These are phyloP conservation scores for Ciconia stormi DNA, from an alignment of 2,113 vertebrate species.

Conservation along the genomic window DNA sequence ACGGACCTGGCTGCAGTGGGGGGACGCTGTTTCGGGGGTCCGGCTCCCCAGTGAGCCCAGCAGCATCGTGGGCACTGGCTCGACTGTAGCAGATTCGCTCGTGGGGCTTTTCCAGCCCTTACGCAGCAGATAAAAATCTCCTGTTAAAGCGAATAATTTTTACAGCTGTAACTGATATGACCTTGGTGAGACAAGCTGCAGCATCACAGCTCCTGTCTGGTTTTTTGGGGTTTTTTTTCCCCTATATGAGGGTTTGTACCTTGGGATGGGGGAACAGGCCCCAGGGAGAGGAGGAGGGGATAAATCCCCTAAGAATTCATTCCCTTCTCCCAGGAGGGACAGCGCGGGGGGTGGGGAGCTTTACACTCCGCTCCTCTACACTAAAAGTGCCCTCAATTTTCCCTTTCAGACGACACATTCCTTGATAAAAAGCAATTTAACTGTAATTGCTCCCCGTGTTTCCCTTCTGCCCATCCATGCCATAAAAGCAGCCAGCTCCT, in stretches of 20 bases:
- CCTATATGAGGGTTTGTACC: background rate
- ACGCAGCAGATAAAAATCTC: background rate
- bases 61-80: background rate
- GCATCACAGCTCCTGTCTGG: background rate
- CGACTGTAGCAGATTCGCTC: background rate
- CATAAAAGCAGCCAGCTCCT: background rate
- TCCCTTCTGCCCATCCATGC: accelerated
- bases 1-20: background rate
- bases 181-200: background rate
- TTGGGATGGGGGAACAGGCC: background rate
- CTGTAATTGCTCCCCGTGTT: background rate
- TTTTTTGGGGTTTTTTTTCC: background rate
- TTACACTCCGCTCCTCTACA: background rate
- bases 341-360: background rate
- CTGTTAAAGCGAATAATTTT: background rate
- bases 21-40: background rate
- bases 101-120: background rate
- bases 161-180: background rate
- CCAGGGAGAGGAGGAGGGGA: background rate
- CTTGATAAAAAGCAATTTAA: background rate
- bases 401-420: background rate
- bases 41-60: accelerated
- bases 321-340: background rate
- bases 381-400: background rate
- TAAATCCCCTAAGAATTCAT: background rate